phyloP scores from a whole-genome alignment of 2,888 invertebrate species.

The Caenorhabditis sp. region DNA sequence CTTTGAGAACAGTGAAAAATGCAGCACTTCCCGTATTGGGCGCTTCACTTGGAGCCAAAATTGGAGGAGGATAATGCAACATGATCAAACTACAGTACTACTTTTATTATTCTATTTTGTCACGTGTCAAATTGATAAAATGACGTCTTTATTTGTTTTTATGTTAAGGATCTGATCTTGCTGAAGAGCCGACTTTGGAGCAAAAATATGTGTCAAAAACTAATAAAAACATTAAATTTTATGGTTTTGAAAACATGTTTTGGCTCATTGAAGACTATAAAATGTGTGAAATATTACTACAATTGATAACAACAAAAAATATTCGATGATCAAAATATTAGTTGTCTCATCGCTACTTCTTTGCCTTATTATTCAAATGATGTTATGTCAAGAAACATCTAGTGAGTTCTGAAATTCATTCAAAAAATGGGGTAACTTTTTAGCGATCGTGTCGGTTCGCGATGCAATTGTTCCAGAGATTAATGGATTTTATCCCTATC shows the following conservation, averaged over 20 bases:
- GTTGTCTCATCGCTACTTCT: neutral
- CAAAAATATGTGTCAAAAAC: no score
- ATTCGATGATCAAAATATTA: neutral
- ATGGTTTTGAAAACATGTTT: neutral
- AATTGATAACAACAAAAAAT: neutral
- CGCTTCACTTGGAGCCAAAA: neutral
- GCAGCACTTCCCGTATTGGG: conserved; percentile 3
- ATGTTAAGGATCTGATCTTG: no score
- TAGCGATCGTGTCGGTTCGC: neutral
- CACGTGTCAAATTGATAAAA: no score
- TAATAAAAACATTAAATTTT: neutral
- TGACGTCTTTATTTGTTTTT: no score
- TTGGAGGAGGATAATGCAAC: neutral
- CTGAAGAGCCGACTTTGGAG: no score
- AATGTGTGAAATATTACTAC: neutral
- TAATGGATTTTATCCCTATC: neutral
- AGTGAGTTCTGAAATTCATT: no score
- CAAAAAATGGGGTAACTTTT: neutral
- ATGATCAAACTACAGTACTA: neutral
- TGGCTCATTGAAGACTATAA: neutral
- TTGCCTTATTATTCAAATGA: no score
- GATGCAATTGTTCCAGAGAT: neutral
- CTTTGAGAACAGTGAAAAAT: neutral
- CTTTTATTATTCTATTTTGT: no score
- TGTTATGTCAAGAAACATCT: neutral